Evolutionary conservation across 2,888 invertebrate species (phyloP).

Genomic region (Tetranychus truncatus): DNA sequence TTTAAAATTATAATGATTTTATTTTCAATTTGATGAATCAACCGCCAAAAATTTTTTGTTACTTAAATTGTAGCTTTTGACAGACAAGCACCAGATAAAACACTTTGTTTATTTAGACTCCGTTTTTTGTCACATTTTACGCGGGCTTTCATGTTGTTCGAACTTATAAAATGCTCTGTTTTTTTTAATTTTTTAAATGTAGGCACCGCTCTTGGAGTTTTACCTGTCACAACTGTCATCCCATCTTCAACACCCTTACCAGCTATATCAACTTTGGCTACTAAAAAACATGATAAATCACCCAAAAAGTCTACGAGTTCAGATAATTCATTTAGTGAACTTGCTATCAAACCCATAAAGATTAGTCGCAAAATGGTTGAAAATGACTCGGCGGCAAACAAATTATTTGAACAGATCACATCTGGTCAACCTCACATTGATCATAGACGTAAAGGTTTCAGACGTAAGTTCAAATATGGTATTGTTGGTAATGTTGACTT

Average conservation of each 20-base stretch:
- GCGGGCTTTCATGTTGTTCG: not conserved
- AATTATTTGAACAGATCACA: slow-evolving; percentile 28
- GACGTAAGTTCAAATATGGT: not conserved
- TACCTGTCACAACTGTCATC: not conserved
- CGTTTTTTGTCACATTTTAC: too few species aligned
- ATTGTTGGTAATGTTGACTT: slow-evolving; percentile 12
- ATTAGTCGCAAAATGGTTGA: slow-evolving; percentile 29
- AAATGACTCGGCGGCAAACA: slow-evolving; percentile 29
- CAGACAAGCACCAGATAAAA: too few species aligned
- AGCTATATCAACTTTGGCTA: not conserved
- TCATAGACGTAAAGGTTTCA: slow-evolving; percentile 6
- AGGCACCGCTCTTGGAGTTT: not conserved
- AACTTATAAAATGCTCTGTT: too few species aligned
- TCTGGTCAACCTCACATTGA: slow-evolving; percentile 8
- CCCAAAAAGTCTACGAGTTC: not conserved
- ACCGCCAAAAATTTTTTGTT: too few species aligned
- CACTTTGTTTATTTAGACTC: too few species aligned
- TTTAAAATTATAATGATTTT: too few species aligned
- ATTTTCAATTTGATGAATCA: too few species aligned
- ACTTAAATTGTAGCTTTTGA: too few species aligned
- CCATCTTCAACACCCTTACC: not conserved
- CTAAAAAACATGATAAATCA: not conserved
- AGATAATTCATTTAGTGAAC: not conserved
- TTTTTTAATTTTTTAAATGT: not conserved
- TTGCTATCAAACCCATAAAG: slow-evolving; percentile 15